Base-by-base conservation (phyloP, 2,888 invertebrate genomes). In the Phengaris alcon region DNA sequence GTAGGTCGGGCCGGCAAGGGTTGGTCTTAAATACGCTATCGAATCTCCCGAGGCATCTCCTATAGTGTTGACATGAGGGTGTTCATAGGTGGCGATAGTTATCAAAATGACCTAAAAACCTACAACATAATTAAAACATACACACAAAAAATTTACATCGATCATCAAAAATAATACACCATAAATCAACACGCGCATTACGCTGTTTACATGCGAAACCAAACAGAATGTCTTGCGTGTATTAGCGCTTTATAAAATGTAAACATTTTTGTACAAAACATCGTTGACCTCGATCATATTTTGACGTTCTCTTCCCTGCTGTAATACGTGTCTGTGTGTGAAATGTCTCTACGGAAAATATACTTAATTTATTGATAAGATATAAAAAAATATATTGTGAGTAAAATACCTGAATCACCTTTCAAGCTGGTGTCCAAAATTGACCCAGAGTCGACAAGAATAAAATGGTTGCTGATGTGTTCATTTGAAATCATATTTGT, bases 141-240 rank as follows among this genome's bases (percentile, higher is more conserved):
- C 10, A 52, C 52, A 52, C 52, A 52, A 52, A 35, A 52, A 10
- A 3, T 9, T 12, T 13, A n/a, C 51, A 51, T 10, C 51, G n/a
- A 70, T 48, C 51, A 51, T 70, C 22, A 52, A 9, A 35, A 54
- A 72, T 51, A 57, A 55, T 46, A 68, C 70, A 64, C 74, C 10
- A 74, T 76, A 74, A 76, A 76, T 75, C 75, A 76, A 52, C 54
- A 44, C 76, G 55, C 59, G 48, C 76, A 74, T 77, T 76, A 77
- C 55, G 46, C 35, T 75, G 75, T 75, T 75, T 75, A 70, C 57
- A 44, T 22, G 69, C 74, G 70, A 70, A 76, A 57, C 72, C 52
- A 74, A 77, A 77, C 74, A 74, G 74, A 74, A 68, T 64, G 77
- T 75, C 57, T 75, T 54, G 44, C 64, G 75, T 76, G 22, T 77